Conservation (phyloP, 2,113 vertebrate genomes). For the Motacilla tschutschensis region DNA sequence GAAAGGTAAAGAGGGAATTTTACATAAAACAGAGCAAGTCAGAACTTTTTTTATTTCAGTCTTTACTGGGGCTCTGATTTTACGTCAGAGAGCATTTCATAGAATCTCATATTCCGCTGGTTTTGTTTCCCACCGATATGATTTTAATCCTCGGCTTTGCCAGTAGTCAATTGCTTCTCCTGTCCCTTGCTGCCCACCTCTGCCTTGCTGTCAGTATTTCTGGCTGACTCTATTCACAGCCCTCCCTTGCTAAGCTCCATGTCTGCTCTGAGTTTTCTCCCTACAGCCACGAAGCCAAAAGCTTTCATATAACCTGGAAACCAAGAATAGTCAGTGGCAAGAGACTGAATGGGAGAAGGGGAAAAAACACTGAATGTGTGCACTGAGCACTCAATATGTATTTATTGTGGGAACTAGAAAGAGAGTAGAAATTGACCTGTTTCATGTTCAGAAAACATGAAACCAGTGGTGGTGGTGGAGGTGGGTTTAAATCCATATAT, state of each 20-base stretch:
- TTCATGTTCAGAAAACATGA: neutral
- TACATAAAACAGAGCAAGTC: slow-evolving; percentile 13
- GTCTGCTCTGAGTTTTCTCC: neutral
- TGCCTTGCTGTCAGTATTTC: slow-evolving; percentile 51
- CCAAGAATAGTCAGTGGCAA: neutral
- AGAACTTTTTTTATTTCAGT: slow-evolving; percentile 25
- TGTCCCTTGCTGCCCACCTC: slow-evolving; percentile 19
- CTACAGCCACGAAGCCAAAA: slow-evolving; percentile 13
- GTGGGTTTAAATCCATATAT: neutral
- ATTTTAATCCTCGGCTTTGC: neutral
- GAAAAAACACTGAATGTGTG: neutral
- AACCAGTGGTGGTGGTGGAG: rapidly evolving
- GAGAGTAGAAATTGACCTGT: neutral
- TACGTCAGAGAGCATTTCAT: neutral
- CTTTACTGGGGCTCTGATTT: slow-evolving; percentile 29
- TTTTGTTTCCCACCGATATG: neutral
- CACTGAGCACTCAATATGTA: neutral
- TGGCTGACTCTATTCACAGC: slow-evolving; percentile 39
- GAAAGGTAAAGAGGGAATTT: slow-evolving; percentile 25
- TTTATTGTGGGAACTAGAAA: neutral
- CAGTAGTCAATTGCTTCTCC: neutral
- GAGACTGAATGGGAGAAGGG: neutral
- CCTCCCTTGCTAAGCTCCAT: neutral
- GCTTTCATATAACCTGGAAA: slow-evolving; percentile 30
- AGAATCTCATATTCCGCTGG: neutral